Base-by-base conservation (phyloP, 1,140 invertebrate genomes). In the Ctenoplectra terminalis region DNA sequence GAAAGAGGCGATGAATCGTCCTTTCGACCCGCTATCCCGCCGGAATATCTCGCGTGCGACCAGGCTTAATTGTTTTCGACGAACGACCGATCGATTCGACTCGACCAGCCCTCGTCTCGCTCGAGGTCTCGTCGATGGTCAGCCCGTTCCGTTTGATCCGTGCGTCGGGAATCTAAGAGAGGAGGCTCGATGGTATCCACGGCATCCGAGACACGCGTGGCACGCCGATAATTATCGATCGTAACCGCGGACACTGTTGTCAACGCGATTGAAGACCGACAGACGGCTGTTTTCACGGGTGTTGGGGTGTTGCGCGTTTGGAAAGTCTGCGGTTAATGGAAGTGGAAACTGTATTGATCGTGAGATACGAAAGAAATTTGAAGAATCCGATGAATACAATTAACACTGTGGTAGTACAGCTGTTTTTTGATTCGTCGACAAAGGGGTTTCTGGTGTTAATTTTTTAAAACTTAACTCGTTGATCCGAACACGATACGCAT, bases 1-100 rank as follows among this genome's bases (percentile, higher is more conserved):
- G 50, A 58, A 83, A 81, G 56, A 82, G 56, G 61, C 43, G 72
- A 85, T 79, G 79, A 82, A 82, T 85, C 69, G 83, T 61, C 31
- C 46, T 40, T 52, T 66, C 71, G 56, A 64, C 37, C 75, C 29
- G 58, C 50, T 58, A 58, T 82, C 79, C 79, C 34, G 5, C 9
- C 52, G 46, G 1, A 54, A 72, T 43, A 77, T 85, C 73, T 82
- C 43, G 67, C 77, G 31, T 56, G 29, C 66, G 31, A 37, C 34
- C 48, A n/a, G 26, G 40, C 54, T 86, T 82, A 86, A 86, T 73
- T 82, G 61, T 86, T 73, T 77, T 66, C 71, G 58, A 60, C n/a
- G n/a, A 26, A 2, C 46, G 43, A 37, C 67, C 67, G 75, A 48
- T 60, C 75, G 64, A 69, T 60, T 78, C 75, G 64, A 63, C 67